Conservation (phyloP, 2,113 vertebrate species). For the Muscicapa adusta region DNA sequence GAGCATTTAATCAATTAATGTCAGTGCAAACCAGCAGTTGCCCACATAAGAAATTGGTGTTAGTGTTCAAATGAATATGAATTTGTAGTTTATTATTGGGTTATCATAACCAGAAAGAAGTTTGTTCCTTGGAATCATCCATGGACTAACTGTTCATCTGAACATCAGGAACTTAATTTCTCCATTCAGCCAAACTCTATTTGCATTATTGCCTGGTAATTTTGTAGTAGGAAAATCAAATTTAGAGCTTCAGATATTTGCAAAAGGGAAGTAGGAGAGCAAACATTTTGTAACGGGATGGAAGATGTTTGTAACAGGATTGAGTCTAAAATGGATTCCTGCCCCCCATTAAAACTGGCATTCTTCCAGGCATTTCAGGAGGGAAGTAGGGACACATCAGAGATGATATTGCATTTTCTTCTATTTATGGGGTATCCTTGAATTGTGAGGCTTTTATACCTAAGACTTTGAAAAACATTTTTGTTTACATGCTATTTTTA, state of each 20-base stretch:
- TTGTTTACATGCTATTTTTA: not conserved
- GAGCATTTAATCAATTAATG: not conserved
- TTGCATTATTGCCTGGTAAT: not conserved
- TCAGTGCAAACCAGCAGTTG: not conserved
- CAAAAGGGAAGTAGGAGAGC: not conserved
- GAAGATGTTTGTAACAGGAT: not conserved
- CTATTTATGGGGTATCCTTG: not conserved
- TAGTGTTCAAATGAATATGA: not conserved
- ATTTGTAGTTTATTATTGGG: not conserved
- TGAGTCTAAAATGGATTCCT: not conserved
- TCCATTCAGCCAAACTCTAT: not conserved
- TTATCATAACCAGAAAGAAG: not conserved
- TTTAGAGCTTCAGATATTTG: not conserved
- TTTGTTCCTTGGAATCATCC: not conserved
- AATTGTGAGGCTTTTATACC: not conserved
- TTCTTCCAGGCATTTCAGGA: not conserved
- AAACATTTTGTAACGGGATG: not conserved
- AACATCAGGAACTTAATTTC: not conserved
- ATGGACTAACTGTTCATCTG: not conserved
- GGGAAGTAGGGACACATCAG: not conserved
- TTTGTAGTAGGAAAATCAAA: not conserved
- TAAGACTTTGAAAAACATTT: not conserved
- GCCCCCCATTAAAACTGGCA: not conserved
- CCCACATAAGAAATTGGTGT: accelerated
- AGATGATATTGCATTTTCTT: not conserved